These are phyloP conservation scores for Catharus bicknelli DNA, from an alignment of 2,113 vertebrate genomes.

Conservation along the genomic window DNA sequence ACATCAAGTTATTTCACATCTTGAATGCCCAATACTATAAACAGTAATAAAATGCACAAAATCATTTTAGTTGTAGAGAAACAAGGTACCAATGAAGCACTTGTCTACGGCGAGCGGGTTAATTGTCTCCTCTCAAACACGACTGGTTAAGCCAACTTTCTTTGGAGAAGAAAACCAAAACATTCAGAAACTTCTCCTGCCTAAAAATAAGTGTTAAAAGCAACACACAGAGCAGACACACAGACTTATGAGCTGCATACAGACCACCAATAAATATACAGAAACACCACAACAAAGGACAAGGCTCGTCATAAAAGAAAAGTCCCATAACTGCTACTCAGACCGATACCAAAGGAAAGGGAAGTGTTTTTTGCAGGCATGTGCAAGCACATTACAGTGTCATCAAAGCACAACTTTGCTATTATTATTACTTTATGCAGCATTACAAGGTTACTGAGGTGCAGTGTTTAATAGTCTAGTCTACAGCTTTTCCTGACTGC, in stretches of 20 bases:
- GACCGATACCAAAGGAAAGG: constrained; percentile 74
- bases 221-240: constrained; percentile 49
- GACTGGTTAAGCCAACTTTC: constrained; percentile 43
- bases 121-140: background rate
- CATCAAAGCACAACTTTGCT: constrained; percentile 82
- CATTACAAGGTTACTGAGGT: constrained; percentile 94
- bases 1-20: constrained; percentile 14
- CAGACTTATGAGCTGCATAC: constrained; percentile 51
- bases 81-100: constrained; percentile 37
- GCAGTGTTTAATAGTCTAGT: constrained; percentile 83
- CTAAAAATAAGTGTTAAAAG: constrained; percentile 37
- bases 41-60: constrained; percentile 51
- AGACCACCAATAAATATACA: constrained; percentile 66
- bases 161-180: constrained; percentile 20
- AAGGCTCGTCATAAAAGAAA: constrained; percentile 63
- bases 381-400: constrained; percentile 82
- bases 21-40: constrained; percentile 52
- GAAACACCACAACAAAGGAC: constrained; percentile 57
- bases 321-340: constrained; percentile 79
- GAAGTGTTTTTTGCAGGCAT: constrained; percentile 79
- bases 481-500: constrained; percentile 59
- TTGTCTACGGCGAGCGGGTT: background rate
- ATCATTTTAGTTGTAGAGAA: constrained; percentile 24
- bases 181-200: constrained; percentile 1
- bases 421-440: constrained; percentile 89